Conservation (phyloP, 2,113 vertebrate genomes). For the Thalassarche chlororhynchos region DNA sequence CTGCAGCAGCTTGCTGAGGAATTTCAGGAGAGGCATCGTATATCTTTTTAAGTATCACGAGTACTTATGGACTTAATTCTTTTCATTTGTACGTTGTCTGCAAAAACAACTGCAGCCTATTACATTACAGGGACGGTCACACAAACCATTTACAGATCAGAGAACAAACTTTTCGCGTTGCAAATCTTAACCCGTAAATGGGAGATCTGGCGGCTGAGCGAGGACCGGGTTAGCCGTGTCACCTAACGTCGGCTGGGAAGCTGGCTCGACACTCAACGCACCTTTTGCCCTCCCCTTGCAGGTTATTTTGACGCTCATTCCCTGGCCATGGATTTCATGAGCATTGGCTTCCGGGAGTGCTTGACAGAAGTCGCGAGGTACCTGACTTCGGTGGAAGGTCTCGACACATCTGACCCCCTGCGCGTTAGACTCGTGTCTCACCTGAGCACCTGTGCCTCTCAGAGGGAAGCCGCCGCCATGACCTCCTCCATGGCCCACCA, state of each 20-base stretch:
- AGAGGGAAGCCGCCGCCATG: slow-evolving; percentile 87
- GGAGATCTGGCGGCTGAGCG: background rate
- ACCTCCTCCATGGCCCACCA: slow-evolving; percentile 81
- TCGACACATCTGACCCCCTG: slow-evolving; percentile 87
- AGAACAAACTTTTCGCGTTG: background rate
- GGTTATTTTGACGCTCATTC: slow-evolving; percentile 90
- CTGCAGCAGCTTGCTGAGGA: slow-evolving; percentile 43
- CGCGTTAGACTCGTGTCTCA: slow-evolving; percentile 90
- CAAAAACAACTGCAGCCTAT: background rate
- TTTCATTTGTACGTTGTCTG: background rate
- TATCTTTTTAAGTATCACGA: slow-evolving; percentile 2
- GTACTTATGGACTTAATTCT: slow-evolving; percentile 30
- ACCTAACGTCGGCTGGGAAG: fast-evolving
- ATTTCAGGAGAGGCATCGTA: slow-evolving; percentile 17
- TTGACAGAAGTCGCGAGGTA: slow-evolving; percentile 90
- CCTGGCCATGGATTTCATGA: slow-evolving; percentile 97
- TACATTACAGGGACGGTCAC: slow-evolving; percentile 13
- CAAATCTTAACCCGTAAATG: background rate
- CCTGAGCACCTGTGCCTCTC: slow-evolving; percentile 88
- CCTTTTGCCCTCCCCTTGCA: slow-evolving; percentile 35
- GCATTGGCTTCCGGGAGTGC: slow-evolving; percentile 94
- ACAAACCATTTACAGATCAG: background rate
- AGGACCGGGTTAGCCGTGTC: background rate
- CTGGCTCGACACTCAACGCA: background rate
- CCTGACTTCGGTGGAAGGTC: slow-evolving; percentile 87